A percentile compares a stretch with the other conserved stretches of the same genome.
Evolutionary conservation across 1,140 invertebrate genomes (phyloP).

Genomic region (Neodiprion lecontei): DNA sequence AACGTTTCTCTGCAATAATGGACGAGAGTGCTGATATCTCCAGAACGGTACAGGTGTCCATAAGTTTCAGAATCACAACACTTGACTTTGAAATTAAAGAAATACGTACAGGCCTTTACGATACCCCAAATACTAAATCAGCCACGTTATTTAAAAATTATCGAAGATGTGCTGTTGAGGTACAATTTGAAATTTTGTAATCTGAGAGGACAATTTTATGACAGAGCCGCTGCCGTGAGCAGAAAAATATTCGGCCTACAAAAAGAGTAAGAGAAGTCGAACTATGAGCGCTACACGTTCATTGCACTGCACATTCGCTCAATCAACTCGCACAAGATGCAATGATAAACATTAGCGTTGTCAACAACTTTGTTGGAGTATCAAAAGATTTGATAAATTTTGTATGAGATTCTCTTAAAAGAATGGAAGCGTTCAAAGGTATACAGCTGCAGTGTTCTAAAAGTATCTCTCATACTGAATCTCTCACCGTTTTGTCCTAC

Average conservation of each 20-base stretch:
- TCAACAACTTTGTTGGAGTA: constrained; percentile 27
- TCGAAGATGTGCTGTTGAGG: constrained; percentile 27
- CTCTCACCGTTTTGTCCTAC: background rate
- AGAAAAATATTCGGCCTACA: constrained; percentile 34
- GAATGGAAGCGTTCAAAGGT: constrained; percentile 24
- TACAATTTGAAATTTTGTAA: constrained; percentile 29
- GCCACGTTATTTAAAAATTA: constrained; percentile 31
- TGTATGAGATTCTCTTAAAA: constrained; percentile 29
- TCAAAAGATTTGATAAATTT: constrained; percentile 30
- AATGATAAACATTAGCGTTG: constrained; percentile 22
- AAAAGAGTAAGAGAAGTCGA: constrained; percentile 31
- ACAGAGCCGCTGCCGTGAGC: constrained; percentile 35
- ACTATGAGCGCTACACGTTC: constrained; percentile 35
- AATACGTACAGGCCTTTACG: constrained; percentile 33
- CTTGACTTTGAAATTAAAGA: constrained; percentile 22
- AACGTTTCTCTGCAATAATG: constrained; percentile 24
- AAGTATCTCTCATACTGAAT: background rate
- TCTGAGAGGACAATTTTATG: constrained; percentile 37
- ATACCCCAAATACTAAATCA: constrained; percentile 26
- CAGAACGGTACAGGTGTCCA: constrained; percentile 27
- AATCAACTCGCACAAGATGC: constrained; percentile 36
- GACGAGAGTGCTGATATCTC: constrained; percentile 23
- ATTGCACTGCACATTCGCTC: constrained; percentile 36
- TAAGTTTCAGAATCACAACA: constrained; percentile 23
- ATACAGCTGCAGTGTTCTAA: constrained; percentile 22